Evolutionary conservation across 2,113 vertebrate genomes (phyloP).

Genomic region (Scatophagus argus): DNA sequence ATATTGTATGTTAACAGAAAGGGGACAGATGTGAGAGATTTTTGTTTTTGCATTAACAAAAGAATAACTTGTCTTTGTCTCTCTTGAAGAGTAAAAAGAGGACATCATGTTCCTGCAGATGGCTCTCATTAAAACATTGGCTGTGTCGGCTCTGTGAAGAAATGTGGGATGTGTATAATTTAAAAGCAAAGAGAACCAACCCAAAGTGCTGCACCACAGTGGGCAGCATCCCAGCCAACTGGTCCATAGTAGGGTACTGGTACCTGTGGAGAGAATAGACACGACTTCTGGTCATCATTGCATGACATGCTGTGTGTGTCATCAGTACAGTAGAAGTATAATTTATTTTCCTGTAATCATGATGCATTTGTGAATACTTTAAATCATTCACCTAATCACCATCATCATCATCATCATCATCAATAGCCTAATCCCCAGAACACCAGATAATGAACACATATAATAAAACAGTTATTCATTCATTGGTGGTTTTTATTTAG

Average conservation of each 20-base stretch:
- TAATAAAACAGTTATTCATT: neutral
- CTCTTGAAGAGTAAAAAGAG: neutral
- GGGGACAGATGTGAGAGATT: too few relatives aligned
- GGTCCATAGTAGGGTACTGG: slow-evolving; percentile 98
- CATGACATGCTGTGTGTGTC: neutral
- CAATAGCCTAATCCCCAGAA: neutral
- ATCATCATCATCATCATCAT: neutral
- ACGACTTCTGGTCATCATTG: neutral
- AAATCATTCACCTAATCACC: neutral
- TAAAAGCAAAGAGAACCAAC: slow-evolving; percentile 80
- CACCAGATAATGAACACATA: neutral
- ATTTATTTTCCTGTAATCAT: neutral
- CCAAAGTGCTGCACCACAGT: slow-evolving; percentile 97
- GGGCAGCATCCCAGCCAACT: slow-evolving; percentile 95
- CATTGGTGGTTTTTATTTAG: too few relatives aligned
- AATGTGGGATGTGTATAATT: neutral
- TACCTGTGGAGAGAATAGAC: slow-evolving; percentile 84
- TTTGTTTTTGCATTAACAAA: neutral
- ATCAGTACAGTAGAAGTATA: neutral
- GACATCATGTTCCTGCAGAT: neutral
- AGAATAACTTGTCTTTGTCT: too few relatives aligned
- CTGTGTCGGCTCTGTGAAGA: neutral
- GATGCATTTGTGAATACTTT: neutral
- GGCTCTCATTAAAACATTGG: neutral
- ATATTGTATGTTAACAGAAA: neutral